Evolutionary conservation across 1,140 invertebrate genomes (phyloP).

Genomic region (Diorhabda carinulata): DNA sequence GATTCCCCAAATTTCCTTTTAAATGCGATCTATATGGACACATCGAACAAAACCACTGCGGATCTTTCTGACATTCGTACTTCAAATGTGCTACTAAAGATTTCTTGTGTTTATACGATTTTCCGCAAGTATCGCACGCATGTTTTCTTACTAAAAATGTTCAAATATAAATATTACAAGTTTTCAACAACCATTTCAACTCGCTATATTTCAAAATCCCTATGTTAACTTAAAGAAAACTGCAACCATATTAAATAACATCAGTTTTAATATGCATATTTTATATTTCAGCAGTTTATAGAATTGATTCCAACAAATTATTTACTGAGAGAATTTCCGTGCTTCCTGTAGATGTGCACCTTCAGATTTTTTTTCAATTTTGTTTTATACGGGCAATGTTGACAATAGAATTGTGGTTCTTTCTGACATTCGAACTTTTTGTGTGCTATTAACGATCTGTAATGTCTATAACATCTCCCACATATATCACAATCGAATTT

Average conservation of each 20-base stretch:
- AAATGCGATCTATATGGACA: constrained; percentile 52
- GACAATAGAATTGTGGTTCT: constrained; percentile 56
- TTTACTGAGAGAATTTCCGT: constrained; percentile 43
- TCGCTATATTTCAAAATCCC: no score
- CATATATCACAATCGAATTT: background rate
- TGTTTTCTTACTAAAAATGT: no score
- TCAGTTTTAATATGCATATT: no score
- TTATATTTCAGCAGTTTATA: no score
- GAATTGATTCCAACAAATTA: no score
- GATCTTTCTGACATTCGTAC: constrained; percentile 53
- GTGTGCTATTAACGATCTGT: constrained; percentile 50
- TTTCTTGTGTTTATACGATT: constrained; percentile 47
- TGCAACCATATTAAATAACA: no score
- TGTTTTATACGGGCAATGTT: constrained; percentile 46
- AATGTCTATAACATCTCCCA: constrained; percentile 48
- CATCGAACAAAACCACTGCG: constrained; percentile 44
- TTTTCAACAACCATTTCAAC: no score
- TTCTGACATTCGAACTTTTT: constrained; percentile 57
- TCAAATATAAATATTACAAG: no score
- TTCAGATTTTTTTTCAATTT: constrained; percentile 27
- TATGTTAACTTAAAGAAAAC: no score
- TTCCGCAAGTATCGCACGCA: constrained; percentile 13
- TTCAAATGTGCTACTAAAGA: constrained; percentile 50
- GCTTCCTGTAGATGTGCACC: constrained; percentile 18
- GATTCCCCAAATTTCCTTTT: constrained; percentile 31